Evolutionary conservation across 2,797 vertebrate species (phyloP).

Genomic region (Petrocephalus sullivani): DNA sequence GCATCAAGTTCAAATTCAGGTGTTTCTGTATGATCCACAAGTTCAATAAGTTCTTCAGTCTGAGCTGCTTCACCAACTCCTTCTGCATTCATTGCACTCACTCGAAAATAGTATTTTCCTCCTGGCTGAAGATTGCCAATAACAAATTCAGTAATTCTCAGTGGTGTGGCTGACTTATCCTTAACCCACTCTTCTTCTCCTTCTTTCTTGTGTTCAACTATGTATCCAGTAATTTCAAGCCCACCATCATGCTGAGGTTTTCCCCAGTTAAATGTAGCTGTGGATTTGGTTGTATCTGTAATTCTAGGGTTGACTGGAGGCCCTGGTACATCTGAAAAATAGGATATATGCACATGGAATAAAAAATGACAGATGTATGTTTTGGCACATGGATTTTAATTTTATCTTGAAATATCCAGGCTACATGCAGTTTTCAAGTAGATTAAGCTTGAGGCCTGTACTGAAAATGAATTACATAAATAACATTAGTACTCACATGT

Average conservation of each 20-base stretch:
- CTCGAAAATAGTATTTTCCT: conserved; percentile 88
- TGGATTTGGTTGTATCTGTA: conserved; percentile 92
- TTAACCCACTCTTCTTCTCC: conserved; percentile 91
- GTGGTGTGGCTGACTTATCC: conserved; percentile 76
- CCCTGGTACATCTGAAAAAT: conserved; percentile 80
- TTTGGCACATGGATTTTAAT: not conserved
- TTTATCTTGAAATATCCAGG: not conserved
- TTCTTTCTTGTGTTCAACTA: conserved; percentile 92
- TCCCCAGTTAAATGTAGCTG: conserved; percentile 87
- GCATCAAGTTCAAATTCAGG: conserved; percentile 91
- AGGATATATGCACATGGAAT: not conserved
- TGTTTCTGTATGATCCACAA: conserved; percentile 77
- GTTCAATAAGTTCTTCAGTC: conserved; percentile 76
- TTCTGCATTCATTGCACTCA: conserved; percentile 84
- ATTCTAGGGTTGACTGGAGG: conserved; percentile 89
- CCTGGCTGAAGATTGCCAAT: conserved; percentile 77
- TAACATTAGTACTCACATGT: conserved; percentile 74
- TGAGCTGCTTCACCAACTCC: conserved; percentile 79
- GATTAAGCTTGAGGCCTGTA: not conserved
- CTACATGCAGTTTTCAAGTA: not conserved
- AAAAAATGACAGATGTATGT: not conserved
- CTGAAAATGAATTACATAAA: not conserved
- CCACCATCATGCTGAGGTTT: conserved; percentile 93
- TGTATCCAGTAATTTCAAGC: conserved; percentile 85
- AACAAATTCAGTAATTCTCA: conserved; percentile 93